These are phyloP conservation scores for Diorhabda carinulata DNA, from an alignment of 1,140 invertebrate genomes.

Conservation along the genomic window DNA sequence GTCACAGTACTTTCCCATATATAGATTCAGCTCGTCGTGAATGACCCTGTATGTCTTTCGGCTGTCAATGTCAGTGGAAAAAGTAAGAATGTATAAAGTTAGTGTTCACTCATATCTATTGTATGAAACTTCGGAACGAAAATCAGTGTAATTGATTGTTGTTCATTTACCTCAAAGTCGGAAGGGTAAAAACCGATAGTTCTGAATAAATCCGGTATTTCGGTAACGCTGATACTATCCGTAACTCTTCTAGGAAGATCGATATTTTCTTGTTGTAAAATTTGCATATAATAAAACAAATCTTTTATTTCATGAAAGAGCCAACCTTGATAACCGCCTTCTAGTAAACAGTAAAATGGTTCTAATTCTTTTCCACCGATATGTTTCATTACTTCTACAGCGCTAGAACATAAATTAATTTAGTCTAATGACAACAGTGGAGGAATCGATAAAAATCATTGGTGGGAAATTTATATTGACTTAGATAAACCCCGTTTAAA, in stretches of 20 bases:
- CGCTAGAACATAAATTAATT: constrained; percentile 42
- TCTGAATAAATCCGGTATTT: constrained; percentile 67
- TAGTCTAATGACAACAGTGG: background rate
- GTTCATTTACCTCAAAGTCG: constrained; percentile 59
- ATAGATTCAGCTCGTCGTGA: no score
- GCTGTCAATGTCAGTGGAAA: no score
- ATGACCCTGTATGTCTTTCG: no score
- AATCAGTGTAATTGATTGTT: no score
- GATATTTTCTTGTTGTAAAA: constrained; percentile 64
- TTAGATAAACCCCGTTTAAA: no score
- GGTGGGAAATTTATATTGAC: no score
- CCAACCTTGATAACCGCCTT: constrained; percentile 58
- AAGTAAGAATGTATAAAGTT: no score
- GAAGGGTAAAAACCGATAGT: constrained; percentile 71
- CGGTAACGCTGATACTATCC: constrained; percentile 57
- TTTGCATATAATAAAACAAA: constrained; percentile 70
- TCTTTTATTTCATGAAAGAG: constrained; percentile 66
- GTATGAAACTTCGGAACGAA: no score
- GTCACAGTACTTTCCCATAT: no score
- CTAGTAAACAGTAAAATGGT: constrained; percentile 57
- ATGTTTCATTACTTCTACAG: constrained; percentile 51
- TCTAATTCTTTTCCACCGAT: constrained; percentile 54
- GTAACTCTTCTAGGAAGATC: constrained; percentile 54
- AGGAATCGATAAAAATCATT: no score
- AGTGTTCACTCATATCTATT: no score